Conservation (phyloP, 2,797 vertebrate genomes). For the Oreortyx pictus region DNA sequence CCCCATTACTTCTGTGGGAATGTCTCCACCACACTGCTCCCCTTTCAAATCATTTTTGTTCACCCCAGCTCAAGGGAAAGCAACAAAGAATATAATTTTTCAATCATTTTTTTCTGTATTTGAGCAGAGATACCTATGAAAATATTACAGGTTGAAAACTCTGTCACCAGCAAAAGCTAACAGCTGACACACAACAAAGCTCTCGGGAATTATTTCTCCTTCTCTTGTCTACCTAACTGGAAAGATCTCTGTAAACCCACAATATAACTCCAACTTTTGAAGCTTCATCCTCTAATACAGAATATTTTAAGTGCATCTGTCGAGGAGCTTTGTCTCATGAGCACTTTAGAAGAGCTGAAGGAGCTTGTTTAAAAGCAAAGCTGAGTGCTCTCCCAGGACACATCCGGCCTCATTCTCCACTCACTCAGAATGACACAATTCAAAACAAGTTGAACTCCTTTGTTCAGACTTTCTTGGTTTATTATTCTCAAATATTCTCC, state of each 20-base stretch:
- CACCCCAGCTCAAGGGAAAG: neutral
- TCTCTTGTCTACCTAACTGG: neutral
- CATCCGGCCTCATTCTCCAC: neutral
- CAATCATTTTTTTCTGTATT: neutral
- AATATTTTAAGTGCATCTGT: neutral
- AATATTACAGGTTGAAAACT: neutral
- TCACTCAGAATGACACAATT: neutral
- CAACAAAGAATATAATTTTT: neutral
- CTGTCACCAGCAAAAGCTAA: neutral
- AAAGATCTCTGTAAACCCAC: conserved; percentile 13
- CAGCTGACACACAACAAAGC: neutral
- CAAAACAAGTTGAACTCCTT: neutral
- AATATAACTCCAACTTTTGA: neutral
- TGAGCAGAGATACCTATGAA: neutral
- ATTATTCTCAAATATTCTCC: neutral
- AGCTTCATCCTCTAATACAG: neutral
- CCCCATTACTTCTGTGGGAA: neutral
- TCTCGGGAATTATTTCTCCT: neutral
- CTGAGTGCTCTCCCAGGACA: neutral
- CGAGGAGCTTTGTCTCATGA: neutral
- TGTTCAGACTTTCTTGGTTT: neutral
- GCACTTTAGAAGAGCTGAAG: neutral
- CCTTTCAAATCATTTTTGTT: neutral
- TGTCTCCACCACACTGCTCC: neutral
- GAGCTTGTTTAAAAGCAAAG: neutral